Evolutionary conservation across 2,797 vertebrate genomes (phyloP), one percentile per base, ranked within the genome.

Genomic region (Enteromius treurensis): DNA sequence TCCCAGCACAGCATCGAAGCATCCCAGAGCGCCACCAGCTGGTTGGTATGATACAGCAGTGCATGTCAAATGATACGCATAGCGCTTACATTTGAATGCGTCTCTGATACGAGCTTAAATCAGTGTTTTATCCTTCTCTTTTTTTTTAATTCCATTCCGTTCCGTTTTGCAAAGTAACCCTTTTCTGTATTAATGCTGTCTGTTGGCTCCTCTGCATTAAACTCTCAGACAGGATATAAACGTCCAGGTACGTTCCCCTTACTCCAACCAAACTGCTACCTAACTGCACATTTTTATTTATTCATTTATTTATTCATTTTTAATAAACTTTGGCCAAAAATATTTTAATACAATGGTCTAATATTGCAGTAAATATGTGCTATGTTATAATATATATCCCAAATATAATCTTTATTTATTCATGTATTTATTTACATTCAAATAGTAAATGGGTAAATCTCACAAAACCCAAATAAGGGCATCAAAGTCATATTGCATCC

Each of bases 211-310:
- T 49, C 34, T 51, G 19, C 64, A 34, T 42, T 77, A 77, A 77
- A 77, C 81, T 49, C 64, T 69, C 75, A 76, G 64, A 82, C 76
- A 87, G n/a, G 79, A 71, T 80, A 29, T 81, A 73, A 81, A 62
- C 71, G 62, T 69, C 40, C 40, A 69, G 79, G 79, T 81, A 81
- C 32, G 79, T 81, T 68, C 58, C 23, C n/a, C 47, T 69, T 9
- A 13, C 5, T 89, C 26, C 26, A 26, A 26, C 4, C 23, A 49
- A 62, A 60, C 19, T 23, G 79, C 1, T 29, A 29, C 55, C 45
- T 53, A 26, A 53, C 23, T 42, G 1, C 15, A 10, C n/a, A 55
- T 55, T n/a, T 55, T 29, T 3, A 60, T 60, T 58, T 23, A 58
- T 58, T 23, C 11, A 26, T 58, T 58, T 42, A 40, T 55, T 29